Evolutionary conservation across 2,797 vertebrate species (phyloP).

Genomic region (Gallirallus australis): DNA sequence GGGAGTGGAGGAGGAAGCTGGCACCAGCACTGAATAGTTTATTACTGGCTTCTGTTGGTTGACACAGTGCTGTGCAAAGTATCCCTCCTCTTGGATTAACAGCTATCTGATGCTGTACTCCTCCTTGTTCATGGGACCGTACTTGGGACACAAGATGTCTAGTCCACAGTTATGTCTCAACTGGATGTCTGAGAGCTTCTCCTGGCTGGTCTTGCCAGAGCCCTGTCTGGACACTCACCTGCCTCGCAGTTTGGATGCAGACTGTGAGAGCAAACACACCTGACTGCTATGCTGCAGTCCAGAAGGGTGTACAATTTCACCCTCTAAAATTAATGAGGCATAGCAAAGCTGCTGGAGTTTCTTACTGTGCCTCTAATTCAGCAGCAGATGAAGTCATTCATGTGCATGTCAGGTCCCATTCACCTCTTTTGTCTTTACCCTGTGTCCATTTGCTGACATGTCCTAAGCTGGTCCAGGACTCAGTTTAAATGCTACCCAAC

Average conservation of each 20-base stretch:
- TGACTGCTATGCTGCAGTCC: background rate
- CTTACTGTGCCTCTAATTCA: background rate
- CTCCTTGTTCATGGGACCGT: background rate
- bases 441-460: background rate
- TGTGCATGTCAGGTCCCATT: accelerated
- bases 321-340: background rate
- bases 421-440: background rate
- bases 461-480: background rate
- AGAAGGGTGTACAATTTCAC: background rate
- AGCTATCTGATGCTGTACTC: background rate
- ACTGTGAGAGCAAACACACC: background rate
- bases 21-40: background rate
- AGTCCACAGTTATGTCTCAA: background rate
- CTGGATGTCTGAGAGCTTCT: background rate
- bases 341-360: background rate
- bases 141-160: background rate
- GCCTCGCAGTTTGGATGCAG: background rate
- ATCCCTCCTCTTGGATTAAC: background rate
- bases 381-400: background rate
- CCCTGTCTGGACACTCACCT: background rate
- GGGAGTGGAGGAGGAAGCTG: background rate
- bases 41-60: background rate
- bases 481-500: background rate
- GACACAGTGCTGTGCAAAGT: background rate
- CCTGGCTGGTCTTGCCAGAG: background rate